A percentile compares a stretch with the other conserved stretches of the same genome.
Conservation (phyloP, 2,797 vertebrate genomes). For the Rhinatrema bivittatum region DNA sequence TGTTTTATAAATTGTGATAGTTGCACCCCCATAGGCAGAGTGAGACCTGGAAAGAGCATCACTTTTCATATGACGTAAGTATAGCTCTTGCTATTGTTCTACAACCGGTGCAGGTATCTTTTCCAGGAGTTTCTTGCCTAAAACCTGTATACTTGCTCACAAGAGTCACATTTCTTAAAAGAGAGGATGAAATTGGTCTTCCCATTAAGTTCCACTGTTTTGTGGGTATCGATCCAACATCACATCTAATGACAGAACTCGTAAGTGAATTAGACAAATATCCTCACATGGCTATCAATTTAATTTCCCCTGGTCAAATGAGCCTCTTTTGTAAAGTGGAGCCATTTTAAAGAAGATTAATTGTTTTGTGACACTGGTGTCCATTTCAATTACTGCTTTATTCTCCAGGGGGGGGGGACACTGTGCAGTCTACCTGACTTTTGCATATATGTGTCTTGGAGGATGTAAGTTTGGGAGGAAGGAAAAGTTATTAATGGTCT, state of each 20-base stretch:
- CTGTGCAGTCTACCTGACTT: constrained; percentile 5
- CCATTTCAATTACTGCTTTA: constrained; percentile 33
- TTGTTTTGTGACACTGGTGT: constrained; percentile 27
- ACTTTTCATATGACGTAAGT: no score
- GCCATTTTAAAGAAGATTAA: constrained; percentile 41
- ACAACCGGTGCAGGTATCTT: no score
- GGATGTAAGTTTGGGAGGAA: neutral
- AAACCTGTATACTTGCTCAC: no score
- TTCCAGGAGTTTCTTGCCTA: no score
- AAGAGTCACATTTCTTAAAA: constrained; percentile 19
- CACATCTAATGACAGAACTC: constrained; percentile 42
- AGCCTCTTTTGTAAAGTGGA: constrained; percentile 33
- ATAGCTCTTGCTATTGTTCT: no score
- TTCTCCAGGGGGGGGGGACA: constrained; percentile 2
- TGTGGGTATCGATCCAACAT: constrained; percentile 50
- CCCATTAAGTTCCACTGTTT: constrained; percentile 31
- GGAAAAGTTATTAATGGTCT: neutral
- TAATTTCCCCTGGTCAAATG: constrained; percentile 45
- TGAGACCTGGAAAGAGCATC: no score
- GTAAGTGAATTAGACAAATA: constrained; percentile 49
- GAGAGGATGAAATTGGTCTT: constrained; percentile 27
- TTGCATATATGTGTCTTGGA: constrained; percentile 1
- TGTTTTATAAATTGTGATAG: no score
- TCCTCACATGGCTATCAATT: constrained; percentile 40
- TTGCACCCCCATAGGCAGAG: no score